A percentile compares a stretch with the other conserved stretches of the same genome.
These are phyloP conservation scores for Pseudomugil gertrudae DNA, from an alignment of 2,797 vertebrate species.

Conservation along the genomic window DNA sequence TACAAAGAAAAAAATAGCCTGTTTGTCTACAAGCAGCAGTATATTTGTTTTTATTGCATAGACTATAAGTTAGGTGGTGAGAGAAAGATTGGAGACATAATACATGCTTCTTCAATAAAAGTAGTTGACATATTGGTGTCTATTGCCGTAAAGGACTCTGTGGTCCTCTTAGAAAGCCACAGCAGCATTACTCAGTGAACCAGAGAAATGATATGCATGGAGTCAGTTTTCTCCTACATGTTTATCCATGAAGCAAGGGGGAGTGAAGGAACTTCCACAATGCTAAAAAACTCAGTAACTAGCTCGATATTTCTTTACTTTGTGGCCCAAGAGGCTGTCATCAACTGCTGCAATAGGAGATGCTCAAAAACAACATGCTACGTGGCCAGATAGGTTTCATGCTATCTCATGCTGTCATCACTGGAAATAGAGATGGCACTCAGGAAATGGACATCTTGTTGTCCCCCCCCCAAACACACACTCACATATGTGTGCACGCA, in stretches of 20 bases:
- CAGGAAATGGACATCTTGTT: slow-evolving; percentile 37
- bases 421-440: slow-evolving; percentile 59
- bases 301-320: slow-evolving; percentile 19
- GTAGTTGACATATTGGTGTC: slow-evolving; percentile 74
- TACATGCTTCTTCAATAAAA: slow-evolving; percentile 56
- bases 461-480: background rate
- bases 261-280: slow-evolving; percentile 15
- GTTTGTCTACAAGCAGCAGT: background rate
- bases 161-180: slow-evolving; percentile 61
- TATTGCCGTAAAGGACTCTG: slow-evolving; percentile 65
- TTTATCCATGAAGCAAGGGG: slow-evolving; percentile 24
- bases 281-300: slow-evolving; percentile 17
- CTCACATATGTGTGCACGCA: too few relatives aligned
- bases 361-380: slow-evolving; percentile 19
- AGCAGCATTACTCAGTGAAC: slow-evolving; percentile 63
- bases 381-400: slow-evolving; percentile 28
- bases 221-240: slow-evolving; percentile 43
- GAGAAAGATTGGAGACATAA: background rate
- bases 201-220: slow-evolving; percentile 38
- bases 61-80: background rate
- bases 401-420: slow-evolving; percentile 62
- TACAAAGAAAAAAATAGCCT: slow-evolving; percentile 4
- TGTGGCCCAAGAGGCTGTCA: background rate
- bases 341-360: slow-evolving; percentile 8
- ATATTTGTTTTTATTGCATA: slow-evolving; percentile 13